These are phyloP conservation scores for Chamaea fasciata DNA, from an alignment of 2,113 vertebrate genomes.

Conservation along the genomic window DNA sequence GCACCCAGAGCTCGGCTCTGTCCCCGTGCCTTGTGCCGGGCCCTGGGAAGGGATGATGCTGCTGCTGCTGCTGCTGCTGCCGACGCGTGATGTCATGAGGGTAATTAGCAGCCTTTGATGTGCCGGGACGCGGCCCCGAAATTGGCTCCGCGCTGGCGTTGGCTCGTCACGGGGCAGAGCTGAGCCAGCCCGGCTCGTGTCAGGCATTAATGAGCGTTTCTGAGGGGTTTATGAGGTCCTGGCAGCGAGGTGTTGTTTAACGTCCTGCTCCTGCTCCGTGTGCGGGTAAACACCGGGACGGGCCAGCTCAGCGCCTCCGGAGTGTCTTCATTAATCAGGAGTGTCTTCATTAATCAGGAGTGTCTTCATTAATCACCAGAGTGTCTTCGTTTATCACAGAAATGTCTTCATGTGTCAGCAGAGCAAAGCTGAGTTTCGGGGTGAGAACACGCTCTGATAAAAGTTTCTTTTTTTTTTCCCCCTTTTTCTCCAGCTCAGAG, in stretches of 20 bases:
- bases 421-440: neutral
- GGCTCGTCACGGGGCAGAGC: neutral
- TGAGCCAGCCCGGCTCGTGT: neutral
- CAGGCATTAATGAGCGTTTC: neutral
- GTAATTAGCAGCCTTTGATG: neutral
- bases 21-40: neutral
- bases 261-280: neutral
- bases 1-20: neutral
- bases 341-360: neutral
- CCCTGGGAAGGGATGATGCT: neutral
- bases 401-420: neutral
- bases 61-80: neutral
- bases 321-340: neutral
- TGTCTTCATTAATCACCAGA: neutral
- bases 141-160: neutral
- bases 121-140: neutral
- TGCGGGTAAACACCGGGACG: neutral
- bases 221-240: neutral
- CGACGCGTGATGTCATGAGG: neutral
- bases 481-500: neutral
- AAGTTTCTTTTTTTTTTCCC: neutral
- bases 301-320: neutral
- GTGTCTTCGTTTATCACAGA: neutral
- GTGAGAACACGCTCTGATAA: neutral
- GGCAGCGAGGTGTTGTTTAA: neutral